Evolutionary conservation across 2,797 vertebrate genomes (phyloP).

Genomic region (Ispidina lecontei): DNA sequence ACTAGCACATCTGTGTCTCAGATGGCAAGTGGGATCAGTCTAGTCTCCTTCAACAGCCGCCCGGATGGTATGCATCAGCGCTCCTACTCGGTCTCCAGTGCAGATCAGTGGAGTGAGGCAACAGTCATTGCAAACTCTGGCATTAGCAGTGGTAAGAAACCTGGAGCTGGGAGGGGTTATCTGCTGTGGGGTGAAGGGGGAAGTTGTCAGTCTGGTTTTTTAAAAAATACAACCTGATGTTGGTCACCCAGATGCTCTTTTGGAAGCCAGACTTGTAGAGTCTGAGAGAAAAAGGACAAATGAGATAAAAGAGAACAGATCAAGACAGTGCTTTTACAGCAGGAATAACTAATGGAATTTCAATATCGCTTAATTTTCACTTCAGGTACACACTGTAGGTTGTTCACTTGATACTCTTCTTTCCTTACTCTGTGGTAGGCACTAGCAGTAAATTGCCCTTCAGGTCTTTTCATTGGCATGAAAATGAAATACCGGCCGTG

Average conservation of each 20-base stretch:
- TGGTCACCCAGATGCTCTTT: not conserved
- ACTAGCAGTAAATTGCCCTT: not conserved
- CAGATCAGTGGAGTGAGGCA: slow-evolving; percentile 97
- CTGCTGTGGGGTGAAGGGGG: not conserved
- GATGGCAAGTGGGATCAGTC: slow-evolving; percentile 92
- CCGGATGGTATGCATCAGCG: slow-evolving; percentile 94
- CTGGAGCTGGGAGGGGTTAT: not conserved
- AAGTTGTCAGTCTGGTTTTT: not conserved
- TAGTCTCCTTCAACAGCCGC: slow-evolving; percentile 92
- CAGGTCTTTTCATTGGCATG: not conserved
- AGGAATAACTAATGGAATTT: not conserved
- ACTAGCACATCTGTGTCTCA: slow-evolving; percentile 89
- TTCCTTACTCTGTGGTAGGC: not conserved
- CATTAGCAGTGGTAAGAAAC: slow-evolving; percentile 91
- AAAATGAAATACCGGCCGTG: not conserved
- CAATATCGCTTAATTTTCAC: not conserved
- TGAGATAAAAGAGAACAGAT: not conserved
- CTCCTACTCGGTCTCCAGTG: slow-evolving; percentile 96
- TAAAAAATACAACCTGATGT: rapidly evolving
- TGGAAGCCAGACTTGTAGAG: not conserved
- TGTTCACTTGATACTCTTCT: not conserved
- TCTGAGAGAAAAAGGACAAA: not conserved
- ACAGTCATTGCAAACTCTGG: slow-evolving; percentile 96
- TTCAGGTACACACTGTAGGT: not conserved
- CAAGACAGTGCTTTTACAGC: not conserved